A percentile compares a stretch with the other conserved stretches of the same genome.
Evolutionary conservation across 2,888 invertebrate genomes (phyloP).

Genomic region (Dexiosoma caninum): DNA sequence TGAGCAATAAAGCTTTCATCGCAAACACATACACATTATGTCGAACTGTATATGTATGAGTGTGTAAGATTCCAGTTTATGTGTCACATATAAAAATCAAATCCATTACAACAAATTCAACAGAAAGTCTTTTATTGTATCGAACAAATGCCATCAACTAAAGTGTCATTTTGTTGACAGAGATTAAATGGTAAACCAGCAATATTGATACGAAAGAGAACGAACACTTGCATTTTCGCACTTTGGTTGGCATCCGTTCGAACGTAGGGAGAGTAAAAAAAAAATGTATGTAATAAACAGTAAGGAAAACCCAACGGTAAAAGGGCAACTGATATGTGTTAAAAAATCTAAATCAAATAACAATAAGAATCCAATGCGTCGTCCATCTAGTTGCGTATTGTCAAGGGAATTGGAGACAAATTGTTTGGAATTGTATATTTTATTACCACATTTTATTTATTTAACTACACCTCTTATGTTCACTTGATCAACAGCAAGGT

Average conservation of each 20-base stretch:
- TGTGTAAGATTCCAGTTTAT: not conserved
- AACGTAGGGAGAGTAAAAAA: not conserved
- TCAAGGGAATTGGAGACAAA: conserved; percentile 51
- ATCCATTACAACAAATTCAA: conserved; percentile 6
- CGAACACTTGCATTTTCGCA: conserved; percentile 10
- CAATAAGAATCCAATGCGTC: conserved; percentile 7
- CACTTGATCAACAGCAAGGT: not conserved
- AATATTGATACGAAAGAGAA: conserved; percentile 37
- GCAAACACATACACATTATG: no score
- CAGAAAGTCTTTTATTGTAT: conserved; percentile 36
- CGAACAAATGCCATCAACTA: conserved; percentile 72
- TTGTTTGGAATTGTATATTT: conserved; percentile 48
- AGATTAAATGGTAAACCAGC: conserved; percentile 71
- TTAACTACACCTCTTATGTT: not conserved
- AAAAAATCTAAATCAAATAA: conserved; percentile 3
- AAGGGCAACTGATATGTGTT: not conserved
- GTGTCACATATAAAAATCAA: conserved; percentile 5
- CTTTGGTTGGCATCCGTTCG: not conserved
- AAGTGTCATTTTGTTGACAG: conserved; percentile 77
- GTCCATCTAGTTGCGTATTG: conserved; percentile 33
- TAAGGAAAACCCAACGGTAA: not conserved
- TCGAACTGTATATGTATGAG: not conserved
- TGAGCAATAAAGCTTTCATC: no score
- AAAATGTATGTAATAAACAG: not conserved
- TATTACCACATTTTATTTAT: conserved; percentile 28